Evolutionary conservation across 2,888 invertebrate genomes (phyloP).

Genomic region (Hanleya hanleyi): DNA sequence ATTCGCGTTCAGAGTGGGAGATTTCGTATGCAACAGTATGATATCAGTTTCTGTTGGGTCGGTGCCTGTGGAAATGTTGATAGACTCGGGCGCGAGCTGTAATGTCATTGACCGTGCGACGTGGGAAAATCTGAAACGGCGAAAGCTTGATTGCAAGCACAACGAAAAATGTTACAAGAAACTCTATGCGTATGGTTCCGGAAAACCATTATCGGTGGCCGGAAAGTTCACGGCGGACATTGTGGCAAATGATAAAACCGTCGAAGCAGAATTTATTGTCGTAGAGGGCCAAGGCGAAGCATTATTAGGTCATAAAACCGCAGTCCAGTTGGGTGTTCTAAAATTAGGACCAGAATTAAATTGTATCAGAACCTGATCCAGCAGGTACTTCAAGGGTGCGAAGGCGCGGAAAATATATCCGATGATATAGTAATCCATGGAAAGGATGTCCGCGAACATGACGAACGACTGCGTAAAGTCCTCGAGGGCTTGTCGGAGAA

Average conservation of each 20-base stretch:
- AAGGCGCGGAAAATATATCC: conserved; percentile 21
- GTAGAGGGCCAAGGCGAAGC: conserved; percentile 17
- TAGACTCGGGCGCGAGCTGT: conserved; percentile 29
- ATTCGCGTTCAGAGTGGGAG: not conserved
- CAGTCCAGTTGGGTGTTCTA: not conserved
- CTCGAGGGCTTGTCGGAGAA: conserved; percentile 33
- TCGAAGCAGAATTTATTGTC: conserved; percentile 21
- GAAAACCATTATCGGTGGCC: not conserved
- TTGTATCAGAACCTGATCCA: conserved; percentile 16
- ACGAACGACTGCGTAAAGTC: conserved; percentile 22
- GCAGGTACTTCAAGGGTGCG: conserved; percentile 7
- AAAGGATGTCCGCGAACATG: conserved; percentile 29
- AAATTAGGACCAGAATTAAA: not conserved
- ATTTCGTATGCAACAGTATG: not conserved
- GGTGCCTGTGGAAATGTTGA: conserved; percentile 11
- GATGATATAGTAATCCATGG: conserved; percentile 43
- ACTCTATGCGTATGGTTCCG: conserved; percentile 30
- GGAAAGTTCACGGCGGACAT: conserved; percentile 19
- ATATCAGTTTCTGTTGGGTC: conserved; percentile 4
- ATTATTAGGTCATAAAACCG: conserved; percentile 6
- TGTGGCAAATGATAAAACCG: not conserved
- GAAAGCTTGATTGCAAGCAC: conserved; percentile 22
- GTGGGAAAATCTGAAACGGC: conserved; percentile 25
- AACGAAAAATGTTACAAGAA: conserved; percentile 10
- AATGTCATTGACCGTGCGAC: conserved; percentile 19